Conservation (phyloP, 1,140 invertebrate species). For the Cotesia typhae region DNA sequence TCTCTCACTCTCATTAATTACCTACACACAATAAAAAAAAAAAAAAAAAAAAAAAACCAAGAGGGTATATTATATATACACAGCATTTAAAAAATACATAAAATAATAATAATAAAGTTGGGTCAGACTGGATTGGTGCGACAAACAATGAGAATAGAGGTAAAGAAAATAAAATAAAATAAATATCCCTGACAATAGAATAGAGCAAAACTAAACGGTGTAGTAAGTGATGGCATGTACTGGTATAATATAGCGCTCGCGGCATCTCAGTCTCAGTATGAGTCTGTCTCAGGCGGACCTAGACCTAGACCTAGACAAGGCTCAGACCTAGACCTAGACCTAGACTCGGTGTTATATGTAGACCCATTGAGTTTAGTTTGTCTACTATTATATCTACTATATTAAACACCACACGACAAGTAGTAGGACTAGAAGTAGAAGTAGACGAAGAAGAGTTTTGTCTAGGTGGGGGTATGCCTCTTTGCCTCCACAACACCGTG, state of each 20-base stretch:
- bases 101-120: neutral
- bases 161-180: too few relatives aligned
- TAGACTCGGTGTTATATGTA: constrained; percentile 13
- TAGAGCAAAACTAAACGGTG: too few relatives aligned
- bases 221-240: too few relatives aligned
- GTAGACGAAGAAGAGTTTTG: too few relatives aligned
- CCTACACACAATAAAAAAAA: neutral
- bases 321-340: constrained; percentile 24
- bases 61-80: neutral
- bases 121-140: neutral
- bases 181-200: too few relatives aligned
- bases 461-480: neutral
- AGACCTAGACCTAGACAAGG: constrained; percentile 26
- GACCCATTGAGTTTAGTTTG: constrained; percentile 3
- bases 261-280: too few relatives aligned
- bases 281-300: neutral
- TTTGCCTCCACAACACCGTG: neutral
- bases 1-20: constrained; percentile 2
- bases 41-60: neutral
- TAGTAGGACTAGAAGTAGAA: too few relatives aligned
- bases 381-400: neutral
- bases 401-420: too few relatives aligned
- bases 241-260: too few relatives aligned
- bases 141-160: too few relatives aligned
- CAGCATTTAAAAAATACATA: too few relatives aligned